Percentiles rank a stretch among this genome's conserved stretches.
These are phyloP conservation scores for Pseudoips prasinana DNA, from an alignment of 2,888 invertebrate genomes.

Conservation along the genomic window DNA sequence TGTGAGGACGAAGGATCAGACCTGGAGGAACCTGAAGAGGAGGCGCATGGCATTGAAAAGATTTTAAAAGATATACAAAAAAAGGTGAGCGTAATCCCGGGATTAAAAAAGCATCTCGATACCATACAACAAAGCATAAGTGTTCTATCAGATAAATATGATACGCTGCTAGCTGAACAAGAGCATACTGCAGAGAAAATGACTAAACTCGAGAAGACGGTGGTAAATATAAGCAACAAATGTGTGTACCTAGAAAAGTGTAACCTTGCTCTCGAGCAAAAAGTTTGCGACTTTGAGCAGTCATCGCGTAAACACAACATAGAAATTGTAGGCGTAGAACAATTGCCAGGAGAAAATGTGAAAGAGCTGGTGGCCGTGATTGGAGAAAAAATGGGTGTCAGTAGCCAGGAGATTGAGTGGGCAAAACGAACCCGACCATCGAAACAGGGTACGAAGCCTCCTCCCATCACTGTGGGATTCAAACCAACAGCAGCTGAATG, in stretches of 20 bases:
- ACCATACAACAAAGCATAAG: constrained; percentile 6
- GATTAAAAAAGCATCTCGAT: constrained; percentile 10
- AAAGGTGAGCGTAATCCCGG: constrained; percentile 12
- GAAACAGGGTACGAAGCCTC: background rate
- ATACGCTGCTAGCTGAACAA: constrained; percentile 1
- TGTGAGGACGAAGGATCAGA: constrained; percentile 12
- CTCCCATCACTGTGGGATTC: constrained; percentile 2
- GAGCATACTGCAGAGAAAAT: constrained; percentile 1
- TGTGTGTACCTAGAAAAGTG: constrained; percentile 13
- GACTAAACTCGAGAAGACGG: constrained; percentile 6
- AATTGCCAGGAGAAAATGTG: constrained; percentile 3
- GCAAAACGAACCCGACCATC: constrained; percentile 1
- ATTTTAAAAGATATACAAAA: constrained; percentile 15
- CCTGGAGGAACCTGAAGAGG: background rate
- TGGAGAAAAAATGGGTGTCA: constrained; percentile 1
- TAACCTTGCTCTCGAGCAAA: constrained; percentile 12
- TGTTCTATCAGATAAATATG: constrained; percentile 9
- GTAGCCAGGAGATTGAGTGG: constrained; percentile 2
- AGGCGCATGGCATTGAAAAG: constrained; percentile 1
- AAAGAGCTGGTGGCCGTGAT: constrained; percentile 1
- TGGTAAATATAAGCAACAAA: constrained; percentile 8
- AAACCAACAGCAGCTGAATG: constrained; percentile 2
- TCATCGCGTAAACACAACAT: constrained; percentile 4
- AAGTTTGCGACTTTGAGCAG: constrained; percentile 7
- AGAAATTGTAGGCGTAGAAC: constrained; percentile 5